Evolutionary conservation across 1,140 invertebrate genomes (phyloP).

Genomic region (Grapholita molesta): DNA sequence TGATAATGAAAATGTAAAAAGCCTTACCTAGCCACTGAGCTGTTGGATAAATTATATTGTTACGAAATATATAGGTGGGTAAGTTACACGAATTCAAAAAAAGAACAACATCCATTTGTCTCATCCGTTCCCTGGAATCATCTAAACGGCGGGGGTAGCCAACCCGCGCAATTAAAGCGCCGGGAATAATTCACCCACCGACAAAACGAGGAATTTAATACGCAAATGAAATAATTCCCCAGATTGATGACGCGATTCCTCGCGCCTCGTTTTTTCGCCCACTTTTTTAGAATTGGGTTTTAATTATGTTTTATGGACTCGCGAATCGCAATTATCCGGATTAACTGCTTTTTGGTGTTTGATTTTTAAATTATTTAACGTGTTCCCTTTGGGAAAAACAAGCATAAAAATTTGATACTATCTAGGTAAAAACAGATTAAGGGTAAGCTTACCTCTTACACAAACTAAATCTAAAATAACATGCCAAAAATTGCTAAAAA

Average conservation of each 20-base stretch:
- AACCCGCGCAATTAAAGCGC: slow-evolving; percentile 66
- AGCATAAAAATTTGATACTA: not conserved
- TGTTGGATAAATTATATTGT: too few species aligned
- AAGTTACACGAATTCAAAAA: not conserved
- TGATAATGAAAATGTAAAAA: too few species aligned
- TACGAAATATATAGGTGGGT: too few species aligned
- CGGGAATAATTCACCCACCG: slow-evolving; percentile 65
- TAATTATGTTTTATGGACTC: slow-evolving; percentile 75
- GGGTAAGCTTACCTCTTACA: too few species aligned
- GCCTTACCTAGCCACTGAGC: too few species aligned
- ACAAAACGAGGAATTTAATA: slow-evolving; percentile 75
- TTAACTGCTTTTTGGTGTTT: slow-evolving; percentile 65
- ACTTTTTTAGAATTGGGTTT: slow-evolving; percentile 65
- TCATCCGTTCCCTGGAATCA: slow-evolving; percentile 25
- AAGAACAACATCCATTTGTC: slow-evolving; percentile 11
- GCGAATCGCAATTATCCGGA: slow-evolving; percentile 71
- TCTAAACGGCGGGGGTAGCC: slow-evolving; percentile 48
- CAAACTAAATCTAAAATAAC: too few species aligned
- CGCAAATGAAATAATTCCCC: slow-evolving; percentile 75
- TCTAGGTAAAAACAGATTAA: not conserved
- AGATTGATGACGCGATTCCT: slow-evolving; percentile 73
- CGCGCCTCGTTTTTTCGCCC: slow-evolving; percentile 44
- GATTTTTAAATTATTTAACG: not conserved
- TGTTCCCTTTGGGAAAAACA: not conserved
- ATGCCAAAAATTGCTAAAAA: too few species aligned